Conservation (phyloP, 2,888 invertebrate genomes). For the Lobophora halterata region DNA sequence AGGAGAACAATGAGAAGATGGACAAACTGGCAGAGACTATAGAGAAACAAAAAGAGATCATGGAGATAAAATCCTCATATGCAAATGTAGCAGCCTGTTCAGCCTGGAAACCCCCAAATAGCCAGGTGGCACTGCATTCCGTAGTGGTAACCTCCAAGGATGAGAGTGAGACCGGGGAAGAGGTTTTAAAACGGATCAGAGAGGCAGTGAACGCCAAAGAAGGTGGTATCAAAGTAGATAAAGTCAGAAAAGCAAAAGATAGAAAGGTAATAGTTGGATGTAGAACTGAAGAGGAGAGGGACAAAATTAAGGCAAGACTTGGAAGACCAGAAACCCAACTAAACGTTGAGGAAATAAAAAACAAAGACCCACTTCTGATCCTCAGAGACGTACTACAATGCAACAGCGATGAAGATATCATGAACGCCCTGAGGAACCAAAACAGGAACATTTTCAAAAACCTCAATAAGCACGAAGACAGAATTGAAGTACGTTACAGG, state of each 20-base stretch:
- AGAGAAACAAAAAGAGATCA: neutral
- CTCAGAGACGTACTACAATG: slow-evolving; percentile 1
- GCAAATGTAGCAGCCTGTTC: neutral
- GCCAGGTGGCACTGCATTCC: slow-evolving; percentile 6
- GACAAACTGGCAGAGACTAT: neutral
- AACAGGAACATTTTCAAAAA: slow-evolving; percentile 2
- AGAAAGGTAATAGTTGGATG: slow-evolving; percentile 8
- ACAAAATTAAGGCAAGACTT: slow-evolving; percentile 1
- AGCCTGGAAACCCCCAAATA: neutral
- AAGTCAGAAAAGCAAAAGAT: slow-evolving; percentile 12
- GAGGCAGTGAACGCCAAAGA: slow-evolving; percentile 3
- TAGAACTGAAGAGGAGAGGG: slow-evolving; percentile 2
- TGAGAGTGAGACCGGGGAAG: slow-evolving; percentile 9
- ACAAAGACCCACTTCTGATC: slow-evolving; percentile 11
- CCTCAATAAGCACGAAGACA: neutral
- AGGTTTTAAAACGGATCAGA: slow-evolving; percentile 4
- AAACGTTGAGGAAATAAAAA: slow-evolving; percentile 3
- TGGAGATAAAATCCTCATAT: neutral
- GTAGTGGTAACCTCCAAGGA: slow-evolving; percentile 6
- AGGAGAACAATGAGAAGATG: neutral
- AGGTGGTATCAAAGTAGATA: slow-evolving; percentile 1
- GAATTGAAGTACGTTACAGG: neutral
- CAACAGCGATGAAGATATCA: slow-evolving; percentile 6
- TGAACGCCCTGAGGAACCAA: slow-evolving; percentile 6
- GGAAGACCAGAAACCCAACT: neutral